Base-by-base conservation (phyloP, 1,140 invertebrate species). In the Drosophila guanche region DNA sequence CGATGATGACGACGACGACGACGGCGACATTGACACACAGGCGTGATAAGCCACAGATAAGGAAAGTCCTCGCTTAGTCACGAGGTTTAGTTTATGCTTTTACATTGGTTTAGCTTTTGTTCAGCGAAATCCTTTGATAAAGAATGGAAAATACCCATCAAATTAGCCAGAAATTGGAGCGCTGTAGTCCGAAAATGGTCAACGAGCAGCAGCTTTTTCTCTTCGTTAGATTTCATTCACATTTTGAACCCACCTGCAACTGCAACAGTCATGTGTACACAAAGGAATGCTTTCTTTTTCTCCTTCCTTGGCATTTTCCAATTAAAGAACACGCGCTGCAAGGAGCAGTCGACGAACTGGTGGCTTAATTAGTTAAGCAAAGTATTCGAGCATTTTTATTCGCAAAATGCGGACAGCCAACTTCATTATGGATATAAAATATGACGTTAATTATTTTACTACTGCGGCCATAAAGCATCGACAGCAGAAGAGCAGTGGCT, bases 31-130 rank as follows among this genome's bases (percentile, higher is more conserved):
- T 88, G 83, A 79, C 83, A 62, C 67, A 48, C 71, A 37, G 48
- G n/a, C 23, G 45, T 55, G 80, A 85, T 85, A 85, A 80, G 63
- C 77, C 62, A 12, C 33, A 50, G 76, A 86, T 85, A 74, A 80
- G 77, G 40, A 52, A 63, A 41, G 27, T 25, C 25, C 56, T 42
- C 42, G 37, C 55, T 68, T 47, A 42, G 51, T 58, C 50, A 37
- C 33, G 51, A 27, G 63, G 55, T 69, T 69, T 76, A 57, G 57
- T 50, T 77, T 52, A 53, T 54, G 48, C 40, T 33, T 42, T 72
- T 27, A n/a, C 8, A 40, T 55, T n/a, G 33, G 0, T 58, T 53
- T 67, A 51, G 58, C 54, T 58, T 60, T 33, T 22, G 16, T 22
- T 5, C 33, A 56, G 59, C 47, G 8, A 58, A 58, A 40, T 10